Evolutionary conservation across 2,797 vertebrate species (phyloP).

Genomic region (Enteromius viviparus): DNA sequence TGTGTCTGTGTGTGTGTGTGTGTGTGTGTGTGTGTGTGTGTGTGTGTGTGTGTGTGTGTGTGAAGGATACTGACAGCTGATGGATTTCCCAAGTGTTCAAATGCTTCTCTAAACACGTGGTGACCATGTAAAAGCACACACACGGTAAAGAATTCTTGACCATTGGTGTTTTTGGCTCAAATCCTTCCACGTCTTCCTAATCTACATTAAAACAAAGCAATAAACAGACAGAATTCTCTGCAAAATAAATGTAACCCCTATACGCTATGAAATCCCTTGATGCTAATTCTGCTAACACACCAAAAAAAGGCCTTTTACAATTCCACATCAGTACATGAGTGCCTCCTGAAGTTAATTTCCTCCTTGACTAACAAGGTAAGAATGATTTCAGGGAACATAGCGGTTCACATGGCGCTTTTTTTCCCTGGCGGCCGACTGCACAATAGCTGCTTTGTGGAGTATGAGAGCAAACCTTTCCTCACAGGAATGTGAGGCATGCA

Average conservation of each 20-base stretch:
- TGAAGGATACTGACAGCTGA: slow-evolving; percentile 26
- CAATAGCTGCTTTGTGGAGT: slow-evolving; percentile 76
- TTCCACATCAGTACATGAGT: neutral
- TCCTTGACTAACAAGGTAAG: slow-evolving; percentile 63
- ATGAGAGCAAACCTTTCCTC: slow-evolving; percentile 74
- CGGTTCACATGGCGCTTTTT: slow-evolving; percentile 45
- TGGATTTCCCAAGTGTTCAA: slow-evolving; percentile 28
- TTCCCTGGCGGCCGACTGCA: slow-evolving; percentile 41
- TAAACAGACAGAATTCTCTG: slow-evolving; percentile 1
- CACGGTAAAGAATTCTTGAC: slow-evolving; percentile 12
- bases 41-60: too few relatives aligned
- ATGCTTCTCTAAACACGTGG: slow-evolving; percentile 39
- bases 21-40: too few relatives aligned
- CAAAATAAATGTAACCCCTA: neutral
- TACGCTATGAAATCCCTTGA: neutral
- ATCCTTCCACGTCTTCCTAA: slow-evolving; percentile 1
- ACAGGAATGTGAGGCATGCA: slow-evolving; percentile 78
- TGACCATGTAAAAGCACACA: slow-evolving; percentile 26
- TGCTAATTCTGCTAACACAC: too few relatives aligned
- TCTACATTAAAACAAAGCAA: slow-evolving; percentile 4
- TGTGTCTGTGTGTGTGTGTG: slow-evolving; percentile 54
- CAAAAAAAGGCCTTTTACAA: neutral
- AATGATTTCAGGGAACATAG: slow-evolving; percentile 61
- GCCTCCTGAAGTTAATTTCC: slow-evolving; percentile 62
- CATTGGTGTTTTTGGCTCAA: slow-evolving; percentile 5